phyloP scores from a whole-genome alignment of 1,140 invertebrate species.

The Sycophila sp. region DNA sequence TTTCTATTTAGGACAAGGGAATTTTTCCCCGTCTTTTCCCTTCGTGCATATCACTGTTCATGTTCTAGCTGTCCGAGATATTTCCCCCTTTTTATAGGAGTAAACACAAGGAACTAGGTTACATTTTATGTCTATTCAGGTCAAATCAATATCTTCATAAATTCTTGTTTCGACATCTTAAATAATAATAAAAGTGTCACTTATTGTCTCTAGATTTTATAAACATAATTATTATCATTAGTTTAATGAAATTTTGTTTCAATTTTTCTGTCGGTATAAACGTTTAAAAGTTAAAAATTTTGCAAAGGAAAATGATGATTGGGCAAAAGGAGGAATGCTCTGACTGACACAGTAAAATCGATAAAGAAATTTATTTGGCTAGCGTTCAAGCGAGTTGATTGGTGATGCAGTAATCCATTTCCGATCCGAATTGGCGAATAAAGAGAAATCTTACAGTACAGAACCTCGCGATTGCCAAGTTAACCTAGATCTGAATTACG shows the following conservation, averaged over 20 bases:
- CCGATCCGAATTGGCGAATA: slow-evolving; percentile 25
- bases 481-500: not conserved
- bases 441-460: slow-evolving; percentile 2
- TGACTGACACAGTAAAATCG: not conserved
- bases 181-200: no score
- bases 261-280: no score
- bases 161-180: no score
- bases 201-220: no score
- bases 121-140: no score
- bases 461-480: not conserved
- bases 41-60: slow-evolving; percentile 9
- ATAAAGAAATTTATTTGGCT: not conserved
- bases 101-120: not conserved
- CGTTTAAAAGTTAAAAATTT: no score
- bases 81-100: not conserved
- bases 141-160: no score
- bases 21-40: not conserved
- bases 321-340: no score
- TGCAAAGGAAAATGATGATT: no score
- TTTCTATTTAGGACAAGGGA: slow-evolving; percentile 1
- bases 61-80: not conserved
- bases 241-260: no score
- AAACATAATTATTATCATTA: no score
- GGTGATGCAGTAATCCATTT: slow-evolving; percentile 21
- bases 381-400: slow-evolving; percentile 2